phyloP scores from a whole-genome alignment of 2,113 vertebrate genomes.

The Antidorcas marsupialis region DNA sequence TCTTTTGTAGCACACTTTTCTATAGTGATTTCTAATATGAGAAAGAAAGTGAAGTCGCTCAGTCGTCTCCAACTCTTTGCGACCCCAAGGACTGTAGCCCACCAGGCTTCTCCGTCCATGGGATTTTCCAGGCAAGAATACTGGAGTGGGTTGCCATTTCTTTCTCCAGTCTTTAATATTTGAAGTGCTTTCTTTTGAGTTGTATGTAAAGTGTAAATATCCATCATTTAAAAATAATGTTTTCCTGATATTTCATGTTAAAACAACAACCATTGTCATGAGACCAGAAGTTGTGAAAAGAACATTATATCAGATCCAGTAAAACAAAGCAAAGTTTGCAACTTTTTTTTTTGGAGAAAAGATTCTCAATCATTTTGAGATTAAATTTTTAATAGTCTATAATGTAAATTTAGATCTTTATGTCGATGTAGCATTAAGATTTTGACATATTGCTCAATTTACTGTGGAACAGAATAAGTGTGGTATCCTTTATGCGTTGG shows the following conservation, averaged over 20 bases:
- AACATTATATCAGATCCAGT: neutral
- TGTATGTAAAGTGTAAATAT: neutral
- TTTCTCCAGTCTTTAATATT: neutral
- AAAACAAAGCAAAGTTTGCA: neutral
- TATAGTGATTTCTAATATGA: neutral
- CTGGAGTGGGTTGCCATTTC: neutral
- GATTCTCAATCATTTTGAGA: constrained; percentile 10
- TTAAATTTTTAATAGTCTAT: neutral
- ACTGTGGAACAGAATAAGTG: neutral
- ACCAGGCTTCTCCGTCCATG: neutral
- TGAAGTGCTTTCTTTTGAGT: neutral
- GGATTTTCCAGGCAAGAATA: neutral
- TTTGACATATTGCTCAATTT: neutral
- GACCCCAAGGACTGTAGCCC: neutral
- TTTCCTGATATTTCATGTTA: constrained; percentile 7
- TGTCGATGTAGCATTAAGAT: neutral
- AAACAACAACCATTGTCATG: neutral
- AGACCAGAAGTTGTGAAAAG: neutral
- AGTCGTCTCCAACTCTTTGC: neutral
- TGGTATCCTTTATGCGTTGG: neutral
- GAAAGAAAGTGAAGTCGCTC: neutral
- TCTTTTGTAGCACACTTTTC: neutral
- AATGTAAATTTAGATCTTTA: neutral
- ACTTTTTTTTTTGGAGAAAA: neutral
- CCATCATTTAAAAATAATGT: neutral